phyloP scores from a whole-genome alignment of 1,140 invertebrate species.

The Eubasilissa regina region DNA sequence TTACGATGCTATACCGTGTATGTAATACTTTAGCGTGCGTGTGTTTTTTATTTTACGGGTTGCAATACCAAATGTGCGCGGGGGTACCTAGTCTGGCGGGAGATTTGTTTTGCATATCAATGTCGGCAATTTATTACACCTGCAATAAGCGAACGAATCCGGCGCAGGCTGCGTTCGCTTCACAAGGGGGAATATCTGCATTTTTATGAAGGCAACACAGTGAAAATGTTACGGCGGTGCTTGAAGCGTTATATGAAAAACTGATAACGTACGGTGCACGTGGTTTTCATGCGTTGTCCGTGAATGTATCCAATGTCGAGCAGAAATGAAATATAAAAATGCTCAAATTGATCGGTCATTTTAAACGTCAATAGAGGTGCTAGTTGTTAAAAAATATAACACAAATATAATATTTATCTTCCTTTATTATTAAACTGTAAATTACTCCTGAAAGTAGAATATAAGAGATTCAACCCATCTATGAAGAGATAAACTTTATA shows the following conservation, averaged over 20 bases:
- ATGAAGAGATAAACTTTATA: no score
- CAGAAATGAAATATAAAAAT: no score
- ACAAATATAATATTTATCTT: no score
- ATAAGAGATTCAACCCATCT: no score
- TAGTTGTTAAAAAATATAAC: no score
- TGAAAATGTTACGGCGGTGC: conserved; percentile 14
- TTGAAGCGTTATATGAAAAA: conserved; percentile 10
- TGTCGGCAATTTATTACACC: conserved; percentile 56
- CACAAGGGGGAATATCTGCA: conserved; percentile 8
- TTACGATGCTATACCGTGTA: not conserved
- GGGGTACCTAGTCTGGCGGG: not conserved
- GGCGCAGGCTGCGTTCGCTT: not conserved
- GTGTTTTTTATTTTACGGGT: not conserved
- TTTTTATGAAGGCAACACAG: conserved; percentile 22
- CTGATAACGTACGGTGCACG: not conserved
- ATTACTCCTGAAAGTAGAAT: no score
- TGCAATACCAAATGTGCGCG: conserved; percentile 21
- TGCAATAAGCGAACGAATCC: conserved; percentile 36
- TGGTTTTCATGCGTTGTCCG: not conserved
- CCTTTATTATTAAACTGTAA: no score
- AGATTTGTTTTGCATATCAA: conserved; percentile 56
- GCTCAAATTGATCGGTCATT: no score
- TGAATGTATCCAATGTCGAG: no score
- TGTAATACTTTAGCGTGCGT: not conserved
- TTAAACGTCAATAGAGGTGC: no score